phyloP scores from a whole-genome alignment of 2,797 vertebrate species.

The Aplochiton taeniatus region DNA sequence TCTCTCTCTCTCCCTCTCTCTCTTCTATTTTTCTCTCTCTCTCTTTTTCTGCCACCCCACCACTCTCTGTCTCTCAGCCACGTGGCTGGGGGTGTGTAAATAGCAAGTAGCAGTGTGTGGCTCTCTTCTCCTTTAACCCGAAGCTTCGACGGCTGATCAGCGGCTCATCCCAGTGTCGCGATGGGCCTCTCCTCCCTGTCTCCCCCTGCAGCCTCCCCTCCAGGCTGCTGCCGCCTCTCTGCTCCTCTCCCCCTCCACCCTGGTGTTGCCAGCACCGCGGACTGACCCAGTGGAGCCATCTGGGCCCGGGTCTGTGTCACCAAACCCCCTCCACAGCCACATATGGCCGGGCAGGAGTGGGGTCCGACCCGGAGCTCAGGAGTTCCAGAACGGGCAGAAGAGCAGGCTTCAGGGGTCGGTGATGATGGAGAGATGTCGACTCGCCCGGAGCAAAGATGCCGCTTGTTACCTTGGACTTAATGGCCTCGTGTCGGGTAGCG shows the following conservation, averaged over 20 bases:
- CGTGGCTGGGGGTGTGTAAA: too few species aligned
- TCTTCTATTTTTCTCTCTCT: background rate
- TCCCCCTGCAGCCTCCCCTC: constrained; percentile 6
- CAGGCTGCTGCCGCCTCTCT: background rate
- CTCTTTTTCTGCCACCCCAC: background rate
- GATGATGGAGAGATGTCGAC: background rate
- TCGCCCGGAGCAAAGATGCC: background rate
- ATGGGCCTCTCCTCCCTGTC: background rate
- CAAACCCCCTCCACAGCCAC: background rate
- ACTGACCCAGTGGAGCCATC: background rate
- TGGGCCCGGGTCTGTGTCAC: background rate
- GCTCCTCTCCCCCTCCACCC: background rate
- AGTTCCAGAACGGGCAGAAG: background rate
- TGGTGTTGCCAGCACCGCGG: background rate
- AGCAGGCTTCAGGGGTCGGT: background rate
- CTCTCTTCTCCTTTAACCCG: background rate
- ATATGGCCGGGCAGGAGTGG: background rate
- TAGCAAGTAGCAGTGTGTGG: too few species aligned
- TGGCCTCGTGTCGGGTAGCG: background rate
- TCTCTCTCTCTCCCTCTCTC: background rate
- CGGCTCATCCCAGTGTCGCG: background rate
- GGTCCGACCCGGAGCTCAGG: background rate
- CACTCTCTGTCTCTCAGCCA: background rate
- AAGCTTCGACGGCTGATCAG: background rate
- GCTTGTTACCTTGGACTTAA: background rate